Percentiles rank a stretch among this genome's conserved stretches.
These are phyloP conservation scores for Achlya flavicornis DNA, from an alignment of 2,888 invertebrate genomes.

Conservation along the genomic window DNA sequence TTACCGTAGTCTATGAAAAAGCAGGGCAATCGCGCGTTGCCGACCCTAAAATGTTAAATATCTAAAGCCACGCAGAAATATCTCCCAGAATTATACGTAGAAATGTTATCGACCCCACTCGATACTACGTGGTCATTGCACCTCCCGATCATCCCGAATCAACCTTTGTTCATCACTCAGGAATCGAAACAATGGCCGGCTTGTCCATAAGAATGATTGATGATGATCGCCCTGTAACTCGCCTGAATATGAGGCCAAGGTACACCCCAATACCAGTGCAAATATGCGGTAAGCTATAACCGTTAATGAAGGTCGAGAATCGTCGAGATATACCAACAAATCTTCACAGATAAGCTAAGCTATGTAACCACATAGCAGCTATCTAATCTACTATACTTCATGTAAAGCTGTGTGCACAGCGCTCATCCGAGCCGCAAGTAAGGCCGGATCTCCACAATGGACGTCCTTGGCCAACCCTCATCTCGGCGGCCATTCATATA, in stretches of 20 bases:
- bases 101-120: background rate
- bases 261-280: slow-evolving; percentile 1
- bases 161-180: background rate
- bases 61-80: too few relatives aligned
- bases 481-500: slow-evolving; percentile 40
- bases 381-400: slow-evolving; percentile 15
- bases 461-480: slow-evolving; percentile 77
- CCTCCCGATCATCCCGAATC: background rate
- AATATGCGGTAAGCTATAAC: slow-evolving; percentile 6
- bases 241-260: background rate
- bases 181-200: background rate
- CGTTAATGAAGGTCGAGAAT: slow-evolving; percentile 6
- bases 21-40: too few relatives aligned
- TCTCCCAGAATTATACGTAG: too few relatives aligned
- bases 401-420: slow-evolving; percentile 19
- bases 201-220: background rate
- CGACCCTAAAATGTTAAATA: too few relatives aligned
- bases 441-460: slow-evolving; percentile 68
- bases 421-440: slow-evolving; percentile 33
- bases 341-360: slow-evolving; percentile 5
- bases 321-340: background rate
- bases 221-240: background rate
- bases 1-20: too few relatives aligned
- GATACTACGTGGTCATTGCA: background rate
- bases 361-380: background rate